phyloP scores from a whole-genome alignment of 2,888 invertebrate species.

The Cheilosia scutellata region DNA sequence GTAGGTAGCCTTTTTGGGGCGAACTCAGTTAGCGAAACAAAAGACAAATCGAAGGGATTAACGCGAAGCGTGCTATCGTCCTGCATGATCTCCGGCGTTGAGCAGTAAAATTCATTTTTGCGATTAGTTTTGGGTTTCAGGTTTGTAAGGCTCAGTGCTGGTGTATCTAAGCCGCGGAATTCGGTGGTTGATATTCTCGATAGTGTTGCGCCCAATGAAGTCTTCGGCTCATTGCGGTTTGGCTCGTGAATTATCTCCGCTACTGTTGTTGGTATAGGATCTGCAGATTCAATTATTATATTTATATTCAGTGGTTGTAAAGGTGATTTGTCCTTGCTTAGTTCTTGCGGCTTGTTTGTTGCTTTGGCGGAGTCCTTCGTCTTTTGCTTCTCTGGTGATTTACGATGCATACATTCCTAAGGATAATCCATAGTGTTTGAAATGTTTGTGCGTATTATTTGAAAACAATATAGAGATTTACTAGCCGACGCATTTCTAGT shows the following conservation, averaged over 20 bases:
- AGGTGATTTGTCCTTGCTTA: conserved; percentile 28
- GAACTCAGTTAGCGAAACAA: conserved; percentile 76
- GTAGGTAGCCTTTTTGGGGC: conserved; percentile 72
- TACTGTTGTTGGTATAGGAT: conserved; percentile 44
- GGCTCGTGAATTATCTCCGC: conserved; percentile 16
- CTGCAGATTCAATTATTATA: conserved; percentile 50
- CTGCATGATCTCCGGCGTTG: conserved; percentile 80
- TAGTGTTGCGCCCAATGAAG: background rate
- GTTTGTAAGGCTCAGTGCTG: conserved; percentile 52
- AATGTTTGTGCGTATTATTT: conserved; percentile 6
- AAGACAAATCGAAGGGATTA: conserved; percentile 70
- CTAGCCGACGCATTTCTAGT: conserved; percentile 21
- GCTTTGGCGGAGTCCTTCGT: conserved; percentile 27
- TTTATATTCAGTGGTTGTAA: conserved; percentile 21
- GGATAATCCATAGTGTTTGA: conserved; percentile 19
- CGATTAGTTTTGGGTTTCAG: conserved; percentile 53
- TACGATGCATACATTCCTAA: conserved; percentile 68
- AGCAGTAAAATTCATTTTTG: conserved; percentile 79
- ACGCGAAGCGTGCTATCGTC: conserved; percentile 62
- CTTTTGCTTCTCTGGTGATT: conserved; percentile 65
- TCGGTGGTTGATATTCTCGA: conserved; percentile 18
- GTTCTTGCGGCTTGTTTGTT: conserved; percentile 5
- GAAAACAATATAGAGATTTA: conserved; percentile 3
- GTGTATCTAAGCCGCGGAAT: conserved; percentile 54
- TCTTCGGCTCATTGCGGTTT: background rate